Conservation (phyloP, 1,140 invertebrate genomes). For the Aphaenogaster floridana region DNA sequence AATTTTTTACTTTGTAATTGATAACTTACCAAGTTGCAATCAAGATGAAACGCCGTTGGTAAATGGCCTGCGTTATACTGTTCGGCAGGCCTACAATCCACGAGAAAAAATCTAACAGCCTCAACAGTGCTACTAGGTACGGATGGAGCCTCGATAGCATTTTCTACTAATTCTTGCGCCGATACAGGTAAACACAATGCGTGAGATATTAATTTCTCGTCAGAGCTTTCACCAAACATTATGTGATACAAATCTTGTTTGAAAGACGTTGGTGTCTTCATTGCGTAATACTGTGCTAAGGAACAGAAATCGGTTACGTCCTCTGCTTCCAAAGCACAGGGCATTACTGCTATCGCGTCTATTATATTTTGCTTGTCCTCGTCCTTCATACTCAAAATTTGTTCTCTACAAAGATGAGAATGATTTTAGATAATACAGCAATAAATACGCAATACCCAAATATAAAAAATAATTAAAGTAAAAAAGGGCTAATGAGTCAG, state of each 20-base stretch:
- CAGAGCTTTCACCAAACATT: conserved; percentile 88
- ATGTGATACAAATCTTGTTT: conserved; percentile 91
- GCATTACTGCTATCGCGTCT: conserved; percentile 92
- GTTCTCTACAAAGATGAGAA: conserved; percentile 89
- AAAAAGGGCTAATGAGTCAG: too few relatives aligned
- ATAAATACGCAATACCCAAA: conserved; percentile 1
- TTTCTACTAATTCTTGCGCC: conserved; percentile 94
- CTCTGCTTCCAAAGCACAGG: conserved; percentile 94
- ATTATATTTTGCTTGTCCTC: conserved; percentile 92
- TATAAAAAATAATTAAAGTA: not conserved
- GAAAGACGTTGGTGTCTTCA: conserved; percentile 97
- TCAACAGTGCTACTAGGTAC: conserved; percentile 87
- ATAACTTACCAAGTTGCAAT: conserved; percentile 94
- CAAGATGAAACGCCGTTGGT: conserved; percentile 98
- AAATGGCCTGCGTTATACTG: conserved; percentile 99
- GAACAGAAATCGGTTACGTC: conserved; percentile 99
- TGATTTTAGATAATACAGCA: conserved; percentile 10
- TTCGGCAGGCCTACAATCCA: conserved; percentile 98
- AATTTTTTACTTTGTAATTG: not conserved
- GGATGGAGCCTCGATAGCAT: conserved; percentile 89
- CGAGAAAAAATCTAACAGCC: conserved; percentile 96
- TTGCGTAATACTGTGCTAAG: conserved; percentile 96
- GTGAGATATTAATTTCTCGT: conserved; percentile 90
- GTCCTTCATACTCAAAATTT: conserved; percentile 93
- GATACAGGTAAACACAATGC: conserved; percentile 98